Percentiles rank a stretch among this genome's conserved stretches.
These are phyloP conservation scores for Marasmarcha lunaedactyla DNA, from an alignment of 2,888 invertebrate genomes.

Conservation along the genomic window DNA sequence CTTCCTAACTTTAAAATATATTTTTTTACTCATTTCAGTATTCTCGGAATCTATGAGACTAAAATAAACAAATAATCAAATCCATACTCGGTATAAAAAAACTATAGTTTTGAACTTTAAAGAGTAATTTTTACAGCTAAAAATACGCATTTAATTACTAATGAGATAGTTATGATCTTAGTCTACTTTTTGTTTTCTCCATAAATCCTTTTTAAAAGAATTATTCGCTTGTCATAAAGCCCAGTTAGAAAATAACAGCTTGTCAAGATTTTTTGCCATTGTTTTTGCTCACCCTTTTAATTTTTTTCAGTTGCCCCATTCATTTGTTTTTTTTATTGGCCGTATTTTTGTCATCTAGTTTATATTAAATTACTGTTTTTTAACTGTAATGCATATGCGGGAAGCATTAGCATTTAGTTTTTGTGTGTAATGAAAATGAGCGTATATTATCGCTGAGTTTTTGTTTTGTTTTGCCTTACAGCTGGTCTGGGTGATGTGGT, in stretches of 20 bases:
- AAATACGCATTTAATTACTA: no score
- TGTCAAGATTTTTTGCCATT: constrained; percentile 42
- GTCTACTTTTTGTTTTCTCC: no score
- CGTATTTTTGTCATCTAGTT: constrained; percentile 62
- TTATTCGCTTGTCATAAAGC: constrained; percentile 56
- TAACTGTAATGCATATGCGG: constrained; percentile 61
- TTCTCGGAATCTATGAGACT: no score
- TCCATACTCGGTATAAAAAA: no score
- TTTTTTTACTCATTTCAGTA: no score
- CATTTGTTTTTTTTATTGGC: constrained; percentile 56
- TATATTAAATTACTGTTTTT: constrained; percentile 69
- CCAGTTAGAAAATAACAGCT: constrained; percentile 50
- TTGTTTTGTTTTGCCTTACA: constrained; percentile 13
- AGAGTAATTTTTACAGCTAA: no score
- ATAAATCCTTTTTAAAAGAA: constrained; percentile 53
- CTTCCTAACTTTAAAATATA: no score
- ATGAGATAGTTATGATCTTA: no score
- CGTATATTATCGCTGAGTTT: constrained; percentile 45
- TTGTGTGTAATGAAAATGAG: constrained; percentile 46
- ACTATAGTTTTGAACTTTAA: no score
- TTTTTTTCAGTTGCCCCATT: constrained; percentile 48
- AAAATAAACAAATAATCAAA: no score
- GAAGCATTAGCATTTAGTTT: constrained; percentile 43
- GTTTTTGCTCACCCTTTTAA: constrained; percentile 51
- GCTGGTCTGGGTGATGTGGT: no score